Conservation (phyloP, 1,140 invertebrate genomes). For the Zaprionus lachaisei region DNA sequence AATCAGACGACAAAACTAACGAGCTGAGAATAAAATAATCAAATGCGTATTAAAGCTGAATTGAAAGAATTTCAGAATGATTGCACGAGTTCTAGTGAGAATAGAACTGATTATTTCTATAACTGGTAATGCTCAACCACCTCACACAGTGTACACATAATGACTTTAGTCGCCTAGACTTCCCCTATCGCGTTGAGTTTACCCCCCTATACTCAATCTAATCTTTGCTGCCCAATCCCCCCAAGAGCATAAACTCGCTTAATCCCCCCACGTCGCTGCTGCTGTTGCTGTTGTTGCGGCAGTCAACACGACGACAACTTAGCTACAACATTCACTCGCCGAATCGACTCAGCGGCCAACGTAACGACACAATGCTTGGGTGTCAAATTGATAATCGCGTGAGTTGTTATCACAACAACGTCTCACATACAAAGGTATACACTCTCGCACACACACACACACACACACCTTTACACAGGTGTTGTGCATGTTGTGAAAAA, state of each 20-base stretch:
- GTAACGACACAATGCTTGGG: constrained; percentile 66
- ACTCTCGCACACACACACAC: constrained; percentile 16
- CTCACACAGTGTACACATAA: background rate
- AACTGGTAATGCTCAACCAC: background rate
- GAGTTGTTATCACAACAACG: constrained; percentile 77
- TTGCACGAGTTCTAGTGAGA: background rate
- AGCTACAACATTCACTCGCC: constrained; percentile 29
- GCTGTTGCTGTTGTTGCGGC: constrained; percentile 11
- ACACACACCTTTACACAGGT: constrained; percentile 30
- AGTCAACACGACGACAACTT: constrained; percentile 38
- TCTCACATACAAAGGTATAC: constrained; percentile 36
- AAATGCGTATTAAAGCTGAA: background rate
- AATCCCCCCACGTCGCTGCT: constrained; percentile 17
- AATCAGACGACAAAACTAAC: background rate
- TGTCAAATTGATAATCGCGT: constrained; percentile 83
- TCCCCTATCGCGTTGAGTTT: background rate
- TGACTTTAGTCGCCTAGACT: background rate
- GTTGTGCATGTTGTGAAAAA: constrained; percentile 52
- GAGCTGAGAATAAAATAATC: background rate
- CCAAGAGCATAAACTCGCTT: constrained; percentile 19
- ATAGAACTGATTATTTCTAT: background rate
- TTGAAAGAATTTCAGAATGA: background rate
- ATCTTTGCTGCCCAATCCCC: background rate
- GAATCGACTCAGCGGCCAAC: constrained; percentile 31
- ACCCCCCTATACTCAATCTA: background rate